phyloP scores from a whole-genome alignment of 2,888 invertebrate species.

The Archaeoteleia sp. region DNA sequence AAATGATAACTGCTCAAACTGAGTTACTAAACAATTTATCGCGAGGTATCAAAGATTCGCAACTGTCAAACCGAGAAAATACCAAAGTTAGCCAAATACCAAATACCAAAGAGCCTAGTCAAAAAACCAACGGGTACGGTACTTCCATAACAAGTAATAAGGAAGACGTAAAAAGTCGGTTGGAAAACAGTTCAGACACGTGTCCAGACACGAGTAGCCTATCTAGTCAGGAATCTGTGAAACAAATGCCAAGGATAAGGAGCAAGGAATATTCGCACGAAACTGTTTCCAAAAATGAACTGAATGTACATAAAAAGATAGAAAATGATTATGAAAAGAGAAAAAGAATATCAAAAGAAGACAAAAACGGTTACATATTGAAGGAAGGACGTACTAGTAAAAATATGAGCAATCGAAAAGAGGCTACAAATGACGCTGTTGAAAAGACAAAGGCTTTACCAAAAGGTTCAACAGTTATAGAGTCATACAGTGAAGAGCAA shows the following conservation, averaged over 20 bases:
- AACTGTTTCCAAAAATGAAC: too few relatives aligned
- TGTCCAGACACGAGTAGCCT: slow-evolving; percentile 25
- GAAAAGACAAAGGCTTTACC: slow-evolving; percentile 8
- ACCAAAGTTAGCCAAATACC: too few relatives aligned
- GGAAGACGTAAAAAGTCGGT: not conserved
- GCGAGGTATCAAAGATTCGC: slow-evolving; percentile 39
- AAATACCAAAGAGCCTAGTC: slow-evolving; percentile 17
- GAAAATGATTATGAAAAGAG: slow-evolving; percentile 4
- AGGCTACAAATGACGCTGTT: slow-evolving; percentile 9
- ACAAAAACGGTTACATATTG: slow-evolving; percentile 3
- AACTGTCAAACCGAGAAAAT: slow-evolving; percentile 6
- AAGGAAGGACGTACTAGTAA: slow-evolving; percentile 15
- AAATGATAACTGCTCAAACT: slow-evolving; percentile 62
- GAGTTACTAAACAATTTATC: slow-evolving; percentile 59
- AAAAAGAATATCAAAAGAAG: slow-evolving; percentile 7
- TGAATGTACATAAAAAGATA: not conserved
- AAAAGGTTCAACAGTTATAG: slow-evolving; percentile 14
- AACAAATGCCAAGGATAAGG: slow-evolving; percentile 6
- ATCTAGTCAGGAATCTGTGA: slow-evolving; percentile 19
- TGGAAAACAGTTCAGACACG: slow-evolving; percentile 21
- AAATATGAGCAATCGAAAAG: slow-evolving; percentile 4
- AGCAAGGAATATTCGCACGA: not conserved
- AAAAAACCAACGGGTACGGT: slow-evolving; percentile 14
- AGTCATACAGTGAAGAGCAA: slow-evolving; percentile 14
- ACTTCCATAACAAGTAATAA: not conserved